Percentiles rank a stretch among this genome's conserved stretches.
Evolutionary conservation across 2,888 invertebrate species (phyloP).

Genomic region (Cantharis rufa): DNA sequence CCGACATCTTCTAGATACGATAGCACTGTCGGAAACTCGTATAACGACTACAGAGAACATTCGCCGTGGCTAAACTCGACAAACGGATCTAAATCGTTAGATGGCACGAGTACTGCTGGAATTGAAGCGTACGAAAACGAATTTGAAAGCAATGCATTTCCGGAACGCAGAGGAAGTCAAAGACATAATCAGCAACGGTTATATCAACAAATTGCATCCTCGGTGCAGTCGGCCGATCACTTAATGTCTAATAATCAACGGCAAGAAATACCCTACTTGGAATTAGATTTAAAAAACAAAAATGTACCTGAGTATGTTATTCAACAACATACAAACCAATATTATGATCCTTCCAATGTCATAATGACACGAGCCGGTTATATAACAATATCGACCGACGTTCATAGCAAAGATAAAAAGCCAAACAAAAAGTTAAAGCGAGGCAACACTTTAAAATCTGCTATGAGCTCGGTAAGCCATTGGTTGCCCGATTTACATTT

Average conservation of each 20-base stretch:
- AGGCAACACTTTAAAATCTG: constrained; percentile 73
- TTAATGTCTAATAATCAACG: constrained; percentile 51
- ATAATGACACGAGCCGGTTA: constrained; percentile 80
- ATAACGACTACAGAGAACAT: constrained; percentile 62
- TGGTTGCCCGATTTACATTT: constrained; percentile 83
- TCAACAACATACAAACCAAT: constrained; percentile 50
- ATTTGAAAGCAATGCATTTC: constrained; percentile 55
- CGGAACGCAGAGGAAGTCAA: constrained; percentile 42
- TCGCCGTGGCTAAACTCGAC: constrained; percentile 56
- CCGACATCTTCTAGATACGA: constrained; percentile 72
- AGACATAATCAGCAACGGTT: constrained; percentile 40
- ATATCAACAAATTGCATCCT: constrained; percentile 43
- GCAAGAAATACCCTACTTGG: constrained; percentile 54
- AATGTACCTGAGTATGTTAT: constrained; percentile 58
- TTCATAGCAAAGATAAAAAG: constrained; percentile 63
- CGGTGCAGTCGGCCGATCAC: constrained; percentile 44
- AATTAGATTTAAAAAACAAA: constrained; percentile 58
- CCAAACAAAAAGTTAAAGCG: constrained; percentile 69
- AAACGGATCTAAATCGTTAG: constrained; percentile 57
- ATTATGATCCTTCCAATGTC: constrained; percentile 63
- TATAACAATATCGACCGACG: constrained; percentile 73
- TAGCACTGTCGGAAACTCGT: constrained; percentile 58
- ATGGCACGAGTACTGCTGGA: constrained; percentile 63
- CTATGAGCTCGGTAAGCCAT: constrained; percentile 78
- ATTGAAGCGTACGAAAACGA: constrained; percentile 61